Conservation (phyloP, 1,140 invertebrate genomes). For the Drosophila virilis region DNA sequence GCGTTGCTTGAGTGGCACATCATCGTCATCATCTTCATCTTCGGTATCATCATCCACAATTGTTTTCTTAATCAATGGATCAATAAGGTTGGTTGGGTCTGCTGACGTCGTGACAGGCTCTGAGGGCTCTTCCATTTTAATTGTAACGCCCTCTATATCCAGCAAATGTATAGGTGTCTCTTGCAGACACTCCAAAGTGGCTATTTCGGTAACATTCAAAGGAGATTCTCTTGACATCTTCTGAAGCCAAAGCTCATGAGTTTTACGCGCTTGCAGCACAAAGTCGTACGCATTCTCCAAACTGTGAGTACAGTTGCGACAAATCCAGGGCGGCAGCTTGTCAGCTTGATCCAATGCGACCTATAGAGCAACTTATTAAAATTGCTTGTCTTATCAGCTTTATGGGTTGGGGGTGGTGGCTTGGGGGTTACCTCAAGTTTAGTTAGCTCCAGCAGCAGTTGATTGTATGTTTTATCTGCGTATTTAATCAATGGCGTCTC, state of each 20-base stretch:
- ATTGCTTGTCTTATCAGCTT: conserved; percentile 16
- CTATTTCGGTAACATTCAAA: conserved; percentile 9
- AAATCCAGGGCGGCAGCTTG: conserved; percentile 60
- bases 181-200: conserved; percentile 42
- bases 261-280: conserved; percentile 50
- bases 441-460: conserved; percentile 55
- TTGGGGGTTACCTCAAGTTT: conserved; percentile 47
- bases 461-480: conserved; percentile 57
- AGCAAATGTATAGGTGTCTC: conserved; percentile 64
- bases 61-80: conserved; percentile 55
- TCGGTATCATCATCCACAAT: conserved; percentile 12
- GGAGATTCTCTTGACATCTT: conserved; percentile 10
- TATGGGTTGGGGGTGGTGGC: neutral
- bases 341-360: conserved; percentile 39
- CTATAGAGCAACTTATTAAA: conserved; percentile 25
- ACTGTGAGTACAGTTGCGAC: conserved; percentile 45
- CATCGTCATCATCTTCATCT: conserved; percentile 51
- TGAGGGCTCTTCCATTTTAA: conserved; percentile 56
- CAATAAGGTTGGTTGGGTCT: conserved; percentile 5
- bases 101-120: conserved; percentile 8
- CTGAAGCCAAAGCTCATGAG: conserved; percentile 51
- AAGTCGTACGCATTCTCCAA: conserved; percentile 63
- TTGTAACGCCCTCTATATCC: conserved; percentile 60
- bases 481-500: conserved; percentile 66
- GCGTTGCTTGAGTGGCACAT: conserved; percentile 58